Base-by-base conservation (phyloP, 2,797 vertebrate species). In the Rhodeus uyekii region DNA sequence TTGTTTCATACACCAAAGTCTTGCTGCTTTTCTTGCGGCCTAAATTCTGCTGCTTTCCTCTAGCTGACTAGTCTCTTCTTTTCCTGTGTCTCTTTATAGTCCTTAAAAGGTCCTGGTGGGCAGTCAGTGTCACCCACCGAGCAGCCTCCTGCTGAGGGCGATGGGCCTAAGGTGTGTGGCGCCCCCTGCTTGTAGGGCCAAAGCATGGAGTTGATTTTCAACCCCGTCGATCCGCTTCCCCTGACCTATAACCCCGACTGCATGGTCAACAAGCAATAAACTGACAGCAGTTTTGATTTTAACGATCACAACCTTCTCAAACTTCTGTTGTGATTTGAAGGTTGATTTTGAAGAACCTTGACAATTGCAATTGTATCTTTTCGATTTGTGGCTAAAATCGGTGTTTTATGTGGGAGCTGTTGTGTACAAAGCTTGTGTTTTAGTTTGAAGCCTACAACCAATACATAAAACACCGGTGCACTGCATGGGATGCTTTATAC, bases 81-180 rank as follows among this genome's bases (percentile, higher is more conserved):
- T 91, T 88, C 85, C 89, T 83, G 84, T 82, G 46, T 84, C 73
- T 92, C 88, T 90, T 87, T 93, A 86, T 94, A 98, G 98, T 96
- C 96, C 85, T 86, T 96, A 95, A 99, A 96, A 94, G 94, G 94
- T 95, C 95, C 95, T 67, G 94, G 96, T 94, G 95, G 94, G 91
- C 95, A 95, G 90, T 87, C 95, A 93, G 89, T 96, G 87, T 92
- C 95, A 86, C 93, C 95, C 92, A 94, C 94, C 87, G 98, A 98
- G 91, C 90, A 92, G 91, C 87, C 92, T 89, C 90, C 93, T 92
- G 90, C 91, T 90, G 96, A 98, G 92, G 94, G 94, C 89, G 96
- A 99, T 92, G 91, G 93, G 90, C 3, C 84, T 36, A 97, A 99
- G 97, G 97, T 99, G 94, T 97, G 97, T 93, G 83, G 88, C 84